Base-by-base conservation (phyloP, 2,888 invertebrate genomes). In the Aspidiotus rigidus region DNA sequence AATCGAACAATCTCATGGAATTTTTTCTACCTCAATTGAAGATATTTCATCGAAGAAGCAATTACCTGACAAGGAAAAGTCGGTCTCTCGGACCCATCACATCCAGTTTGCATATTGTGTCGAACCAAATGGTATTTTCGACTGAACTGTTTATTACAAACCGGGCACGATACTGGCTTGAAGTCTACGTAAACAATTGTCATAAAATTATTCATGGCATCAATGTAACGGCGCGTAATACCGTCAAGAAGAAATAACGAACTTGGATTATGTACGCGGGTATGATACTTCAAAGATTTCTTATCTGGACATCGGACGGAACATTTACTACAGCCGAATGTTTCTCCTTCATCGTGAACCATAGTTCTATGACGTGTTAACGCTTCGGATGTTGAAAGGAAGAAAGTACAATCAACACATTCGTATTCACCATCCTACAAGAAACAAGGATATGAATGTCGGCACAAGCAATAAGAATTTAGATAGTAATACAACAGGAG, bases 51-150 rank as follows among this genome's bases (percentile, higher is more conserved):
- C 17, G 28, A 56, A 44, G 44, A 42, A 67, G 15, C n/a, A 74
- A 76, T 75, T 77, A 84, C 84, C 77, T 83, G 82, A 74, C 85
- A 85, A 55, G 81, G 80, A 74, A 80, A 83, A 41, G 79, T 79
- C 64, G 81, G 81, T 70, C 79, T 79, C 53, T 82, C 77, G 49
- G 78, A 76, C 7, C 86, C 86, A 77, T 83, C 83, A 76, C 87
- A 87, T n/a, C 85, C 86, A 64, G 83, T 85, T 74, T 86, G 86
- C 55, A 81, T 78, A 76, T 86, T 80, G 75, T 89, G 88, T 16
- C 88, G 79, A 72, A 86, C 80, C 56, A 91, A 81, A 78, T 91
- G 90, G 74, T 89, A 87, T 71, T 85, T 86, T 70, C 90, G 80
- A 1, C 86, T 88, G 77, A 91, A 91, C 72, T 84, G 83, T 74